These are phyloP conservation scores for Saturnia japonica DNA, from an alignment of 2,888 invertebrate species.

Conservation along the genomic window DNA sequence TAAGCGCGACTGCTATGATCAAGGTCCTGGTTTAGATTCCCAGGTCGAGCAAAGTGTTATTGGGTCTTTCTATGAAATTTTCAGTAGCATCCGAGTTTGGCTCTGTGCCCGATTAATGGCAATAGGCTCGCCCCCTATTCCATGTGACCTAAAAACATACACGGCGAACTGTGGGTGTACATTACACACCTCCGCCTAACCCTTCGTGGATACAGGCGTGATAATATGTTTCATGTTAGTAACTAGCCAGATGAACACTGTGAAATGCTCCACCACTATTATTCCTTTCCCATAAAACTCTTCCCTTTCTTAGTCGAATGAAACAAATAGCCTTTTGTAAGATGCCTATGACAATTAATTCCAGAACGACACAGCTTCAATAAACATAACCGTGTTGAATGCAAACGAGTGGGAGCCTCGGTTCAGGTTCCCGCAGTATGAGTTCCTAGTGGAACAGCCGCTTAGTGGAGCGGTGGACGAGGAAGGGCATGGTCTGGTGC, in stretches of 20 bases:
- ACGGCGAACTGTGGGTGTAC: too few species aligned
- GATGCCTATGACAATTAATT: slow-evolving; percentile 32
- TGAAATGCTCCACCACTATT: background rate
- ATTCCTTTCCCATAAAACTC: background rate
- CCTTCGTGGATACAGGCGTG: too few species aligned
- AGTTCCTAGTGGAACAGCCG: slow-evolving; percentile 78
- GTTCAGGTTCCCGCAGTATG: slow-evolving; percentile 93
- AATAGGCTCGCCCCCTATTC: too few species aligned
- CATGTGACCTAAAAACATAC: too few species aligned
- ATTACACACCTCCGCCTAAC: too few species aligned
- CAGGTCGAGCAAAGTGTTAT: too few species aligned
- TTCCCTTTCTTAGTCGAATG: background rate
- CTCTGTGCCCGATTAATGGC: too few species aligned
- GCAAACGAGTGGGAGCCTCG: slow-evolving; percentile 97
- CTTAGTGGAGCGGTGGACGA: slow-evolving; percentile 51
- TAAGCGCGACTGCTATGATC: too few species aligned
- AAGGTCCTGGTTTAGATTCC: too few species aligned
- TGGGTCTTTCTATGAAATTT: too few species aligned
- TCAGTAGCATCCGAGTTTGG: too few species aligned
- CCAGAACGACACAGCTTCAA: slow-evolving; percentile 92
- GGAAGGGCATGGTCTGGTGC: slow-evolving; percentile 54
- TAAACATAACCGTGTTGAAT: slow-evolving; percentile 91
- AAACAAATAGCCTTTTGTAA: background rate
- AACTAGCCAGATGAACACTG: background rate
- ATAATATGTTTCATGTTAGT: too few species aligned